Base-by-base conservation (phyloP, 2,888 invertebrate species). In the Mythimna lalbum region DNA sequence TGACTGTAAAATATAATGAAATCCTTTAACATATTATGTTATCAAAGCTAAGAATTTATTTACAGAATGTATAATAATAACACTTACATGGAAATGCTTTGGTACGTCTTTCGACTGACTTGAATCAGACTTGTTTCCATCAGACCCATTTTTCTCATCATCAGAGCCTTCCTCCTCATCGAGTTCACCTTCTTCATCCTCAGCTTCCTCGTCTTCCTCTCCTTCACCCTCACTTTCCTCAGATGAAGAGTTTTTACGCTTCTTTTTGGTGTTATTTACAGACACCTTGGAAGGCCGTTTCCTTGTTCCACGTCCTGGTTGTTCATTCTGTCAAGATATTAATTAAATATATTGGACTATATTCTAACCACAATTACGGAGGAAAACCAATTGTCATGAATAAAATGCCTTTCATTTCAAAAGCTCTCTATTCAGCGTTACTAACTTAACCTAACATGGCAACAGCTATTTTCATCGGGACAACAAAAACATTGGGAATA, bases 61-160 rank as follows among this genome's bases (percentile, higher is more conserved):
- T n/a, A 2, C 9, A 27, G 2, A 39, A 10, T 12, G 10, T 21
- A 12, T 23, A 14, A n/a, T 47, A 33, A n/a, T 21, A 63, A 19
- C 3, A 64, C 95, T 91, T 88, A 96, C 96, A 92, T 96, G 96
- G 90, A 95, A 96, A 91, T 96, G 95, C 91, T 96, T 96, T 92
- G 96, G 96, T 93, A 96, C 91, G 90, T 96, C 96, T 90, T 96
- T 96, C 81, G 96, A 96, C 86, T 96, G 96, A 87, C 96, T 96
- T 79, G 96, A 96, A 82, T 96, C 96, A 68, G 96, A 96, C 81
- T 96, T 96, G 69, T 96, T 96, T 59, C 96, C 96, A 85, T 96
- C 96, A 49, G 96, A 96, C 57, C 95, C 96, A 89, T 96, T 96
- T 85, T 96, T 96, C 80, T 96, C 96, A 82, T 96, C 96, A 76